Evolutionary conservation across 2,113 vertebrate species (phyloP), one percentile per base, ranked within the genome.

Genomic region (Apus apus): DNA sequence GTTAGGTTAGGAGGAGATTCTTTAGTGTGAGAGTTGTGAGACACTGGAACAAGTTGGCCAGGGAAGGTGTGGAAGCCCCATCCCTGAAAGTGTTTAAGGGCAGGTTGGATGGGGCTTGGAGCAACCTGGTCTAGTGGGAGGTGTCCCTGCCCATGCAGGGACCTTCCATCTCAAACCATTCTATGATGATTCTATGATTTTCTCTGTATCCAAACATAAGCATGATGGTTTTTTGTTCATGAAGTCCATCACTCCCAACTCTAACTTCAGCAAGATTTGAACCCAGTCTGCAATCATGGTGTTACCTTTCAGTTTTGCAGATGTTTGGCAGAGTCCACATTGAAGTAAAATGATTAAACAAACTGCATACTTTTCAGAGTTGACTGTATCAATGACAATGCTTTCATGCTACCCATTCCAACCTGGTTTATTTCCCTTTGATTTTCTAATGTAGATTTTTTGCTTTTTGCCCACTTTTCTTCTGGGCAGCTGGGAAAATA

Each of bases 241-340:
- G 13, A 34, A 17, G 6, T 46, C 1, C 25, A 23, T 40, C 16
- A 27, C 83, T 76, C 15, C 12, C 19, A 45, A 4, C 20, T 88
- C 29, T 61, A 61, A 86, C 30, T 83, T 70, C 29, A 61, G 29
- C 20, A 21, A 20, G 17, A 22, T 80, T 94, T 78, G 76, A 73
- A 45, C 20, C 18, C 7, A 13, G 36, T 62, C 25, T 64, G 15
- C 85, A 60, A 18, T 81, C 0, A 0, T 25, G 22, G 15, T 73
- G 21, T 66, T 84, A 12, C 4, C 29, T 83, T 65, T 89, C 38
- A 58, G 4, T 89, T 93, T 89, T 89, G 25, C 29, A 71, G 30
- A 50, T 78, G 21, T 74, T 80, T 30, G 43, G 18, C 12, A 5
- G 26, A 54, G 61, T 58, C 45, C 26, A 11, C 8, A 9, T 43